Percentiles rank a stretch among this genome's conserved stretches.
Conservation (phyloP, 1,140 invertebrate species). For the Galleria mellonella region DNA sequence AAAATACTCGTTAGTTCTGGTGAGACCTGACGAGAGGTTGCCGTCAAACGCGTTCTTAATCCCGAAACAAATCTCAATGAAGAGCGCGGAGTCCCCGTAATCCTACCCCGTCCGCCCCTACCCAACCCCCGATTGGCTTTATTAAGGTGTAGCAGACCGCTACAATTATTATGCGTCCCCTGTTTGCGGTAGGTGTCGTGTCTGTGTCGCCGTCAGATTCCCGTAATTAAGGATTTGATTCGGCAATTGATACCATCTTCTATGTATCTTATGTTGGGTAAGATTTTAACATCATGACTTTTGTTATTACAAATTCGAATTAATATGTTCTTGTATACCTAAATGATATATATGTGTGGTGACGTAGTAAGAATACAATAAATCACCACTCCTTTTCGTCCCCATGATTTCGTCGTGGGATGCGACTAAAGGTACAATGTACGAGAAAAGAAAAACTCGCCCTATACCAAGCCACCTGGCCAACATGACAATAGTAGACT, state of each 20-base stretch:
- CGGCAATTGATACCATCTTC: slow-evolving; percentile 39
- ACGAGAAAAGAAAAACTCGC: no score
- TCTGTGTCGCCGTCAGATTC: slow-evolving; percentile 56
- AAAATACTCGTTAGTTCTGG: neutral
- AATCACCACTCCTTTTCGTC: no score
- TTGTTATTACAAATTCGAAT: neutral
- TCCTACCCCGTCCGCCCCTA: slow-evolving; percentile 32
- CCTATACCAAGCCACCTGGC: no score
- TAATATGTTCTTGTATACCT: no score
- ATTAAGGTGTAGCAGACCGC: slow-evolving; percentile 72
- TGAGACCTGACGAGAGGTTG: slow-evolving; percentile 23
- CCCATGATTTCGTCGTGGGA: no score
- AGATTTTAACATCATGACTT: neutral
- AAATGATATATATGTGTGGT: no score
- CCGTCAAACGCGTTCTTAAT: slow-evolving; percentile 60
- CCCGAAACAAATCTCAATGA: slow-evolving; percentile 73
- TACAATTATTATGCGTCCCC: slow-evolving; percentile 72
- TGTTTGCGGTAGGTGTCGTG: slow-evolving; percentile 66
- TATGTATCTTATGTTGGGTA: neutral
- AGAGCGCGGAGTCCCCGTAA: slow-evolving; percentile 58
- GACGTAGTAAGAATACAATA: no score
- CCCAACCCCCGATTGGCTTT: slow-evolving; percentile 61
- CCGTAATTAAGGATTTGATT: slow-evolving; percentile 69
- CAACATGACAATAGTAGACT: no score
- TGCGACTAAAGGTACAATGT: no score